A percentile compares a stretch with the other conserved stretches of the same genome.
phyloP scores from a whole-genome alignment of 1,140 invertebrate genomes.

The Orchestia grillus region DNA sequence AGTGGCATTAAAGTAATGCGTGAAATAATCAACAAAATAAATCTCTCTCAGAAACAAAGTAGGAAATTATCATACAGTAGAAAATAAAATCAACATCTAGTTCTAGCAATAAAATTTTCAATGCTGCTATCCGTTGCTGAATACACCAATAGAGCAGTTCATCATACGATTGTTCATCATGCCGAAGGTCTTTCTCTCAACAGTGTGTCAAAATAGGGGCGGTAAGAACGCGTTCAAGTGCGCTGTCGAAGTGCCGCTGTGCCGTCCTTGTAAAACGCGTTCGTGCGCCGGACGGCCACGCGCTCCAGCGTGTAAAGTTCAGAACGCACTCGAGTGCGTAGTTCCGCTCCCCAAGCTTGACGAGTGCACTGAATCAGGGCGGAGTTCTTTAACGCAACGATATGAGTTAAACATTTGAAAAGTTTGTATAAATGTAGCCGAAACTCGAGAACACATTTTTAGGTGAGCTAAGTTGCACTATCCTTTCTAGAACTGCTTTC shows the following conservation, averaged over 20 bases:
- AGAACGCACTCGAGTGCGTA: neutral
- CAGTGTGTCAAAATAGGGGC: neutral
- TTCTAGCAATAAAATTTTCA: neutral
- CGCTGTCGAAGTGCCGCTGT: neutral
- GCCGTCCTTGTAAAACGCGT: neutral
- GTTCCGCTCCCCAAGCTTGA: neutral
- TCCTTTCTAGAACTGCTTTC: constrained; percentile 67
- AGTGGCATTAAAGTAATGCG: neutral
- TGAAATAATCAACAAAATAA: neutral
- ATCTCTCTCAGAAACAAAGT: neutral
- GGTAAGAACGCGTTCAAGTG: neutral
- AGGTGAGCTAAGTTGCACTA: constrained; percentile 64
- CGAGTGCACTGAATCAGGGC: neutral
- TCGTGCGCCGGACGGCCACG: neutral
- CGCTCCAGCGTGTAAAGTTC: neutral
- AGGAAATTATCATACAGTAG: neutral
- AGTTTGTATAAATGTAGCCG: neutral
- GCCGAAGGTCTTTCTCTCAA: neutral
- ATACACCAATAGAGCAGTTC: neutral
- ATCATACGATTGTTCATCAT: neutral
- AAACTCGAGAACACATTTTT: neutral
- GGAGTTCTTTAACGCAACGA: neutral
- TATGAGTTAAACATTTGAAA: constrained; percentile 2
- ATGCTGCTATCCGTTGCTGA: neutral
- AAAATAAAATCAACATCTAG: neutral